Percentiles rank a stretch among this genome's conserved stretches.
Conservation (phyloP, 2,797 vertebrate species). For the Ciconia nigra region DNA sequence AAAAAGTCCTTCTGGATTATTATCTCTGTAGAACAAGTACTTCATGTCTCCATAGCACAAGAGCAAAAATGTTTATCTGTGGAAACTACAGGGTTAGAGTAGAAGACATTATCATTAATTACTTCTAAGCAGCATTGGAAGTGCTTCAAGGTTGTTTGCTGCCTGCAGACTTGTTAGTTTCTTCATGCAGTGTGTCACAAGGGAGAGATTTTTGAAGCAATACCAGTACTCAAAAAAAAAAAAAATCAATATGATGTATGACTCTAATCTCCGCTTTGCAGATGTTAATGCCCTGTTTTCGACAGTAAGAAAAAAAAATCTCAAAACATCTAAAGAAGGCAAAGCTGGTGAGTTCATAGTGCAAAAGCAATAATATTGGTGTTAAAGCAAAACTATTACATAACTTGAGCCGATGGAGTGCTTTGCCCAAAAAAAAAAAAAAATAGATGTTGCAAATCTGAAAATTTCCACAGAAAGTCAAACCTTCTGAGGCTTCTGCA, state of each 20-base stretch:
- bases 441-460: background rate
- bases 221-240: background rate
- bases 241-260: constrained; percentile 17
- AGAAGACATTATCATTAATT: constrained; percentile 40
- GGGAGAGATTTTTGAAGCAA: constrained; percentile 39
- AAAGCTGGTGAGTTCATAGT: background rate
- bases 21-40: background rate
- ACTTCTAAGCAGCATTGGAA: constrained; percentile 22
- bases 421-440: background rate
- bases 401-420: background rate
- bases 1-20: background rate
- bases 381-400: background rate
- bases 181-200: background rate
- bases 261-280: constrained; percentile 45
- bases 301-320: background rate
- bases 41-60: background rate
- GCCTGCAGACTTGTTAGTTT: constrained; percentile 28
- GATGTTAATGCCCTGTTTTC: constrained; percentile 24
- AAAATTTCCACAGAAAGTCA: background rate
- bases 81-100: background rate
- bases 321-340: background rate
- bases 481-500: background rate
- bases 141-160: constrained; percentile 40
- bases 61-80: background rate
- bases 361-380: background rate